Conservation (phyloP, 2,797 vertebrate genomes). For the Oreonectes daqikongensis region DNA sequence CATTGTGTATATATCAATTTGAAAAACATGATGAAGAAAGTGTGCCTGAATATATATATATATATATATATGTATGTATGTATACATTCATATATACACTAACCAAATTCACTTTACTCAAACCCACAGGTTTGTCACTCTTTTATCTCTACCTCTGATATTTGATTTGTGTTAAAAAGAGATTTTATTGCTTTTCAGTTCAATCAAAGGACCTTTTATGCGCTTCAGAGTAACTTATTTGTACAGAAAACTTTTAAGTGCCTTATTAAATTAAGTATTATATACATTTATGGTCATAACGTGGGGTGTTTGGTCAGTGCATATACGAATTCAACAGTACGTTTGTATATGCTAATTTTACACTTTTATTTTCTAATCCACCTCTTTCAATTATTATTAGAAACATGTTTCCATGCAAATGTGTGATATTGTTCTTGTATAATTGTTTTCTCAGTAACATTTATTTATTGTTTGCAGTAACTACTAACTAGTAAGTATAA, state of each 20-base stretch:
- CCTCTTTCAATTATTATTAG: neutral
- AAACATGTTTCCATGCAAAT: neutral
- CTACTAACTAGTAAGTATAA: neutral
- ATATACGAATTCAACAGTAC: neutral
- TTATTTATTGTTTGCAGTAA: neutral
- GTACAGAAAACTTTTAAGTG: slow-evolving; percentile 53
- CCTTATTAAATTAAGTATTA: slow-evolving; percentile 40
- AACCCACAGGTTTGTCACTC: neutral
- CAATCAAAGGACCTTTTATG: slow-evolving; percentile 47
- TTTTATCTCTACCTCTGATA: slow-evolving; percentile 49
- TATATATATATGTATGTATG: neutral
- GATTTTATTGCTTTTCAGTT: slow-evolving; percentile 5
- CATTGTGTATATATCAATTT: no score
- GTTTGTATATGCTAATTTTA: neutral
- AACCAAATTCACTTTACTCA: neutral
- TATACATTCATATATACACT: neutral
- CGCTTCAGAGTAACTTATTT: slow-evolving; percentile 52
- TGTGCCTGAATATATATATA: no score
- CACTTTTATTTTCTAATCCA: slow-evolving; percentile 2
- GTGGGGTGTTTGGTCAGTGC: neutral
- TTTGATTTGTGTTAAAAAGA: slow-evolving; percentile 10
- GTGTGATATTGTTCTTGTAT: neutral
- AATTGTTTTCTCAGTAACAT: neutral
- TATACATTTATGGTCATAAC: slow-evolving; percentile 14
- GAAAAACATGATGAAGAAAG: no score